A percentile compares a stretch with the other conserved stretches of the same genome.
Evolutionary conservation across 2,797 vertebrate genomes (phyloP).

Genomic region (Lepilemur ruficaudatus): DNA sequence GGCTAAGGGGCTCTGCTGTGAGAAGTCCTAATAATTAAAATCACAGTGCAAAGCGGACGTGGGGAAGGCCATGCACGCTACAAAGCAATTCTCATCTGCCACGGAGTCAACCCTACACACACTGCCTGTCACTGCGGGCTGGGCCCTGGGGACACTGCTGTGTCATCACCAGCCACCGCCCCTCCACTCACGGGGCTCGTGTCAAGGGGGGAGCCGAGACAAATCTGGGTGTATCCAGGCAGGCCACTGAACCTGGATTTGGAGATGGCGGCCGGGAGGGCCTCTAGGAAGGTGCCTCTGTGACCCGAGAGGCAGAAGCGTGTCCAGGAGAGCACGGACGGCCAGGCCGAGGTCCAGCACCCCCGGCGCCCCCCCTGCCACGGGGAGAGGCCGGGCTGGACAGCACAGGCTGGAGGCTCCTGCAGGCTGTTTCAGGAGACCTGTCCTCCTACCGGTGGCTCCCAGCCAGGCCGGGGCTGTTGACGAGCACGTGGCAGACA

Average conservation of each 20-base stretch:
- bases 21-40: background rate
- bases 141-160: background rate
- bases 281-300: background rate
- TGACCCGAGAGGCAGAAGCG: background rate
- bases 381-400: background rate
- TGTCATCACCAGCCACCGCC: rapidly evolving
- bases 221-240: background rate
- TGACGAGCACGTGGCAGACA: background rate
- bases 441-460: background rate
- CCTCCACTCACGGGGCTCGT: background rate
- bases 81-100: background rate
- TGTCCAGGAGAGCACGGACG: background rate
- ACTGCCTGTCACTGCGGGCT: background rate
- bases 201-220: too few species aligned
- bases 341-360: background rate
- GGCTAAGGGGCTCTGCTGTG: background rate
- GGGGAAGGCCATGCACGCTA: too few species aligned
- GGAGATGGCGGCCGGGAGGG: background rate
- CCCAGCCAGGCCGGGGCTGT: background rate
- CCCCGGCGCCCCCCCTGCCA: background rate
- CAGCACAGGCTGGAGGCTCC: background rate
- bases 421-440: background rate
- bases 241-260: background rate
- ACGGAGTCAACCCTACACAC: background rate
- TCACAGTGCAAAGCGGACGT: background rate